A percentile compares a stretch with the other conserved stretches of the same genome.
phyloP scores from a whole-genome alignment of 2,888 invertebrate genomes.

The Agrilus cyanescens region DNA sequence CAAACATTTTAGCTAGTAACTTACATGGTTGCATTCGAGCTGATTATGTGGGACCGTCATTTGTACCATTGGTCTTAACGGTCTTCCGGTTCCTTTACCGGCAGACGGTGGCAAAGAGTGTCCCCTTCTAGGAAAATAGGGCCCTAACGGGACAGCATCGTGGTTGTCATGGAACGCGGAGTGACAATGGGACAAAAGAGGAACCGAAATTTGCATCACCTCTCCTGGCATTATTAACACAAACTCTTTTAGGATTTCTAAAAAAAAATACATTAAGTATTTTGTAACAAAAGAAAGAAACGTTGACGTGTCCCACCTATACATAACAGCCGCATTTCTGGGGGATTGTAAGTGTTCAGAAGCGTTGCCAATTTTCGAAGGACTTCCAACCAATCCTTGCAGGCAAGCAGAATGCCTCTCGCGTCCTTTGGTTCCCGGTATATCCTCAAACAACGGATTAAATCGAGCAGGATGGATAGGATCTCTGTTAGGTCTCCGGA shows the following conservation, averaged over 20 bases:
- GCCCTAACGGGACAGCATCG: conserved; percentile 57
- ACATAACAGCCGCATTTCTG: conserved; percentile 68
- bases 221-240: conserved; percentile 68
- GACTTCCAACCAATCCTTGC: conserved; percentile 82
- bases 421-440: conserved; percentile 56
- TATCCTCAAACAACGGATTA: conserved; percentile 59
- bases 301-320: conserved; percentile 39
- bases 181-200: conserved; percentile 76
- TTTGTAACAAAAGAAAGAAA: conserved; percentile 22
- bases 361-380: conserved; percentile 76
- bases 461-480: conserved; percentile 61
- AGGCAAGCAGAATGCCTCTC: conserved; percentile 50
- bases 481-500: conserved; percentile 75
- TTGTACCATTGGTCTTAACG: conserved; percentile 70
- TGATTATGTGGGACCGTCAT: conserved; percentile 73
- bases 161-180: conserved; percentile 65
- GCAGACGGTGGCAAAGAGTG: conserved; percentile 43
- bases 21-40: conserved; percentile 53
- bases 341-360: conserved; percentile 79
- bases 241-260: conserved; percentile 66
- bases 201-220: conserved; percentile 70
- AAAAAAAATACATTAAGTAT: conserved; percentile 7
- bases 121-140: conserved; percentile 64
- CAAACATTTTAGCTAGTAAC: conserved; percentile 6
- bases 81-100: conserved; percentile 52